Conservation (phyloP, 2,113 vertebrate genomes). For the Sylvilagus bachmani region DNA sequence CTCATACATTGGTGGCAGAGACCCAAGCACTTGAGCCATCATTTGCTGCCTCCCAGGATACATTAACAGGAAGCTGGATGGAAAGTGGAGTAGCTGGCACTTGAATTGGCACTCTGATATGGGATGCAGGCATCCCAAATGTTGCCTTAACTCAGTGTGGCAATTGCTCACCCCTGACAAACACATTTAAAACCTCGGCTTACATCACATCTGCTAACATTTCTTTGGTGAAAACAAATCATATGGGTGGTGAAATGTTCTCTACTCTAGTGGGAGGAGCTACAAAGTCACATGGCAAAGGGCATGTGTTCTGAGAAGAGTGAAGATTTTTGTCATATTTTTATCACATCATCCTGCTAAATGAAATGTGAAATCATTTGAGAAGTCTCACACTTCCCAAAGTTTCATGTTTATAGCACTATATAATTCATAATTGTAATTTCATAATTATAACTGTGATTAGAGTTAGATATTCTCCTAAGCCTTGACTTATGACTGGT, state of each 20-base stretch:
- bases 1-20: no score
- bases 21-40: no score
- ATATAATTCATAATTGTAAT: no score
- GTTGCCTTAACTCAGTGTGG: no score
- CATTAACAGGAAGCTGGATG: no score
- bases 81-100: no score
- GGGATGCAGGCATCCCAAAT: no score
- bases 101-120: no score
- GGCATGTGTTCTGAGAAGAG: not conserved
- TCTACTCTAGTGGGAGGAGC: not conserved
- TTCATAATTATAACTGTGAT: not conserved
- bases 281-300: not conserved
- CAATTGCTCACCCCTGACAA: no score
- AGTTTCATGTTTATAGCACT: not conserved
- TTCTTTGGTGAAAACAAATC: conserved; percentile 21
- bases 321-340: not conserved
- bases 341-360: not conserved
- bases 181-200: not conserved
- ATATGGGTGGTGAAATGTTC: not conserved
- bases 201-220: not conserved
- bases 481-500: not conserved
- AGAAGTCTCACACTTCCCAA: not conserved
- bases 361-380: not conserved
- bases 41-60: no score
- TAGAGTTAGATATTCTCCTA: conserved; percentile 28